Percentiles rank a stretch among this genome's conserved stretches.
These are phyloP conservation scores for Carcharodon carcharias DNA, from an alignment of 2,797 vertebrate genomes.

Conservation along the genomic window DNA sequence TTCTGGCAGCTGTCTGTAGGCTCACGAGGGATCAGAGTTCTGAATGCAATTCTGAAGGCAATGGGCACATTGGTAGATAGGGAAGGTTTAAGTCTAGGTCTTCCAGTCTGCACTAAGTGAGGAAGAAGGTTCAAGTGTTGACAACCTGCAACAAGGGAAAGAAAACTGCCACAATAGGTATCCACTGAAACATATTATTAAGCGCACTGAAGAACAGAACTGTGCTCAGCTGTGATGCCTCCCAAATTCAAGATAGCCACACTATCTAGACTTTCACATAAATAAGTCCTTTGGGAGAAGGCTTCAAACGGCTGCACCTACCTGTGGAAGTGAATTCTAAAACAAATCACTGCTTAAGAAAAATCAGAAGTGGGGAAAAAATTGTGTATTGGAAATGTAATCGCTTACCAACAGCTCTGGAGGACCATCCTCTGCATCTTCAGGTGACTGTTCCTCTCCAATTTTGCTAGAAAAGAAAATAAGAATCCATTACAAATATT, in stretches of 20 bases:
- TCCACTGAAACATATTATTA: background rate
- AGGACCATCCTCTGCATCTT: constrained; percentile 93
- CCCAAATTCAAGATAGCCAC: background rate
- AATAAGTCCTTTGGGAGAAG: background rate
- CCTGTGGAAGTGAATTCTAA: no score
- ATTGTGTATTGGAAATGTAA: background rate
- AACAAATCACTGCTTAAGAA: background rate
- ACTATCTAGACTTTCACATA: background rate
- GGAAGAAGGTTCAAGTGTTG: no score
- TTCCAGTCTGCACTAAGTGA: background rate
- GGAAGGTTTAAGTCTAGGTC: background rate
- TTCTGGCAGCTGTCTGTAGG: background rate
- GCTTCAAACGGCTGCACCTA: background rate
- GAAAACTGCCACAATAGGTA: background rate
- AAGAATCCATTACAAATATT: background rate
- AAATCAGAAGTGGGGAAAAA: background rate
- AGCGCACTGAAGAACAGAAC: background rate
- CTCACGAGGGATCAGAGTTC: background rate
- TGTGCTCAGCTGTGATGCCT: background rate
- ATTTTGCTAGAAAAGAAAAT: constrained; percentile 71
- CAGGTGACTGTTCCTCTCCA: constrained; percentile 92
- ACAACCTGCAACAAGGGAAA: background rate
- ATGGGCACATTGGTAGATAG: background rate
- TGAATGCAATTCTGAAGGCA: background rate
- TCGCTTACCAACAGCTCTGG: constrained; percentile 83